These are phyloP conservation scores for Paragorgia papillata DNA, from an alignment of 92 coral and sea anemone genomes.

Conservation along the genomic window DNA sequence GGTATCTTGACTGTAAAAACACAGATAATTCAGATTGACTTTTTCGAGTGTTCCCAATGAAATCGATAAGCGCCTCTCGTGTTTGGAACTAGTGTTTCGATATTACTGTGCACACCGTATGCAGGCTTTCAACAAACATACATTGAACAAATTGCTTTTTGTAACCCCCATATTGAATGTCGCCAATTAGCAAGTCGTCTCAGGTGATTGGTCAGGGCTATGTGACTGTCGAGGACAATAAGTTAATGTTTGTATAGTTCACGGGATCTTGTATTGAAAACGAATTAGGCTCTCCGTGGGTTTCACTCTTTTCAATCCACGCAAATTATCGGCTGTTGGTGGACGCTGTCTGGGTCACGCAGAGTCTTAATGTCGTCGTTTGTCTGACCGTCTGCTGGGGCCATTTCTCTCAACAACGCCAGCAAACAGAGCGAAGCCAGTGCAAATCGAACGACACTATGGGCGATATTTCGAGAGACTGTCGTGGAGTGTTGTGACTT, in stretches of 20 bases:
- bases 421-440: not conserved
- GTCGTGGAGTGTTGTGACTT: constrained; percentile 19
- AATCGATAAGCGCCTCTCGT: not conserved
- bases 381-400: not conserved
- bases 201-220: constrained; percentile 23
- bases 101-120: not conserved
- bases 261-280: not conserved
- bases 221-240: constrained; percentile 18
- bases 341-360: not conserved
- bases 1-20: not conserved
- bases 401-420: not conserved
- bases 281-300: not conserved
- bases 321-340: not conserved
- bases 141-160: constrained; percentile 13
- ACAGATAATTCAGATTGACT: too few relatives aligned
- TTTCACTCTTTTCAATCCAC: not conserved
- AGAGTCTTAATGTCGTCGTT: not conserved
- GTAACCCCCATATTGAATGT: constrained; percentile 42
- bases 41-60: not conserved
- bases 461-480: not conserved
- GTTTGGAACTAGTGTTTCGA: not conserved
- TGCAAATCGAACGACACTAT: not conserved
- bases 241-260: constrained; percentile 44
- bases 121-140: constrained; percentile 18
- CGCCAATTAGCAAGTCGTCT: constrained; percentile 31